A percentile compares a stretch with the other conserved stretches of the same genome.
These are phyloP conservation scores for Olivierus martensii DNA, from an alignment of 1,140 invertebrate genomes.

Conservation along the genomic window DNA sequence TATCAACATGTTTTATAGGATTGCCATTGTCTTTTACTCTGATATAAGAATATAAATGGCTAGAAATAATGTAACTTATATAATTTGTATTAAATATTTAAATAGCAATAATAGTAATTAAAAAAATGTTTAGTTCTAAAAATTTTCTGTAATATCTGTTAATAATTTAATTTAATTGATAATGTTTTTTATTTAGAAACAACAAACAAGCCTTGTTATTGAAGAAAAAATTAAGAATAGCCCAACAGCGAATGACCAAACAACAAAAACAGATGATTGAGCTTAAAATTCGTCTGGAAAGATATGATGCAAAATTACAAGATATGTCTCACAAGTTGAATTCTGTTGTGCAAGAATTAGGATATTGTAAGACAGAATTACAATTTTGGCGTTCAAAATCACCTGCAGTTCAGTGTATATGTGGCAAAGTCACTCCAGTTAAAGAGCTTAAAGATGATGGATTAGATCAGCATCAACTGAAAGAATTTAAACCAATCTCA, in stretches of 20 bases:
- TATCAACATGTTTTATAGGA: too few relatives aligned
- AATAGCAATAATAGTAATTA: too few relatives aligned
- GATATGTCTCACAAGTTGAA: conserved; percentile 74
- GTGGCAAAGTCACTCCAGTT: conserved; percentile 23
- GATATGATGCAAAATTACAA: conserved; percentile 78
- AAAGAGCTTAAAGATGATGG: neutral
- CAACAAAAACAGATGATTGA: conserved; percentile 63
- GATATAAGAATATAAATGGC: too few relatives aligned
- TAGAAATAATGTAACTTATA: too few relatives aligned
- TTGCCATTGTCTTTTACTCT: too few relatives aligned
- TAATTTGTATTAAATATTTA: too few relatives aligned
- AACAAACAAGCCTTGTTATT: neutral
- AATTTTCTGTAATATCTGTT: too few relatives aligned
- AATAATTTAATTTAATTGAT: too few relatives aligned
- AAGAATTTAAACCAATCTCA: neutral
- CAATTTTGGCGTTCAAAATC: conserved; percentile 79
- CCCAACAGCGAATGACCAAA: neutral
- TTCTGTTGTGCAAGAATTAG: conserved; percentile 69
- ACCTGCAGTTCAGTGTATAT: conserved; percentile 47
- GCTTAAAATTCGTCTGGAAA: conserved; percentile 63
- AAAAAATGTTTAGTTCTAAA: too few relatives aligned
- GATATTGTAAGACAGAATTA: conserved; percentile 76
- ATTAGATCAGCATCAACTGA: neutral
- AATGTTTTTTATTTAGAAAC: too few relatives aligned
- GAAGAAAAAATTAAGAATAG: neutral